Evolutionary conservation across 2,113 vertebrate species (phyloP), one percentile per base, ranked within the genome.

Genomic region (Pseudonaja textilis): DNA sequence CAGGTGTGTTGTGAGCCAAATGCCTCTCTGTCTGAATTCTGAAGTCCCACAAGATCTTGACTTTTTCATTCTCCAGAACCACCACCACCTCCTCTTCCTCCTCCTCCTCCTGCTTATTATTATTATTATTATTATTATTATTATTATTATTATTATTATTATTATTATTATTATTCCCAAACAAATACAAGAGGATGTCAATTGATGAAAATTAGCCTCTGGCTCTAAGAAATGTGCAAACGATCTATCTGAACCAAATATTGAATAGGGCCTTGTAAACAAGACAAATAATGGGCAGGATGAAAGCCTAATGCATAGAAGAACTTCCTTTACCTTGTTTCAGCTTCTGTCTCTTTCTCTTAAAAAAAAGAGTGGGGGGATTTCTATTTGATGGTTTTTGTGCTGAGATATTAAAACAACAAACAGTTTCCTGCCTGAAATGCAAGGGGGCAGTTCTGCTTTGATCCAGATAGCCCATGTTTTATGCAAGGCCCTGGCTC

Each of bases 401-500:
- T 94, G 96, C 94, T 97, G 96, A 97, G 97, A 95, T 47, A 97
- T 95, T 95, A 97, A 92, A 97, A 97, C 96, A 97, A 97, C 97
- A 95, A 96, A 96, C 45, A 95, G 96, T 95, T 96, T 96, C 96
- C 90, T 91, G 50, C 93, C 91, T 74, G 96, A 96, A 97, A 94
- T 69, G 94, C 88, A 91, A 94, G 94, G 94, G 91, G 96, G 96
- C 94, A 95, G 39, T 88, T 93, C 94, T 94, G 95, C 96, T 95
- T 91, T 45, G 23, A 56, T 85, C 52, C 52, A 54, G 5, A 26
- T 20, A 8, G 5, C 12, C 1, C 47, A 9, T 29, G 14, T 20
- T 50, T 29, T 20, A 1, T 23, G 26, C 29, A 18, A 22, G 29
- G 7, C 39, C 54, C 16, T 54, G 16, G 57, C 39, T 57, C 18